These are phyloP conservation scores for Pachliopta kotzebuea DNA, from an alignment of 2,888 invertebrate genomes.

Conservation along the genomic window DNA sequence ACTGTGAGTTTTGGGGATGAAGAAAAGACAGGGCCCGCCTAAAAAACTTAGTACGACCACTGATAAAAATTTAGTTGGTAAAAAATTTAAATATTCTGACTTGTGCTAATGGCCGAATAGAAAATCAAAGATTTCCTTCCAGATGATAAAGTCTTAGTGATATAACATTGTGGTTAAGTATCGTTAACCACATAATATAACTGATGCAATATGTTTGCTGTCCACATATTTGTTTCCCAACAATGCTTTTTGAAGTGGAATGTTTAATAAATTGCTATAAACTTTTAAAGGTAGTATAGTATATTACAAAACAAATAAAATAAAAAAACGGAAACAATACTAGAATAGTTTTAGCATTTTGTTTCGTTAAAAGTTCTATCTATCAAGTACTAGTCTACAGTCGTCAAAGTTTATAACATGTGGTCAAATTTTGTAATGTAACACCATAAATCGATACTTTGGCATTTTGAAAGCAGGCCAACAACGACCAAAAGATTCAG, in stretches of 20 bases:
- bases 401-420: constrained; percentile 45
- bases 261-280: constrained; percentile 15
- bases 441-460: constrained; percentile 44
- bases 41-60: too few relatives aligned
- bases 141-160: neutral
- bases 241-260: constrained; percentile 5
- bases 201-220: constrained; percentile 2
- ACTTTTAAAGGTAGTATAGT: neutral
- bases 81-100: too few relatives aligned
- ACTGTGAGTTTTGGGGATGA: too few relatives aligned
- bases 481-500: constrained; percentile 53
- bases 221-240: constrained; percentile 1
- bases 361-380: neutral
- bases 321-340: neutral
- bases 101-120: too few relatives aligned
- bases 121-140: neutral
- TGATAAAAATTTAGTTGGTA: too few relatives aligned
- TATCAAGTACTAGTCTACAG: constrained; percentile 32
- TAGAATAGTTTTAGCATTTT: neutral
- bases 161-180: constrained; percentile 10
- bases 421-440: constrained; percentile 47
- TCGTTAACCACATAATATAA: constrained; percentile 5
- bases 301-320: neutral
- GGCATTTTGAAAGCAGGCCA: constrained; percentile 45
- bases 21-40: too few relatives aligned